Evolutionary conservation across 64 coral and sea anemone genomes (phyloP).

Genomic region (Montipora cactus): DNA sequence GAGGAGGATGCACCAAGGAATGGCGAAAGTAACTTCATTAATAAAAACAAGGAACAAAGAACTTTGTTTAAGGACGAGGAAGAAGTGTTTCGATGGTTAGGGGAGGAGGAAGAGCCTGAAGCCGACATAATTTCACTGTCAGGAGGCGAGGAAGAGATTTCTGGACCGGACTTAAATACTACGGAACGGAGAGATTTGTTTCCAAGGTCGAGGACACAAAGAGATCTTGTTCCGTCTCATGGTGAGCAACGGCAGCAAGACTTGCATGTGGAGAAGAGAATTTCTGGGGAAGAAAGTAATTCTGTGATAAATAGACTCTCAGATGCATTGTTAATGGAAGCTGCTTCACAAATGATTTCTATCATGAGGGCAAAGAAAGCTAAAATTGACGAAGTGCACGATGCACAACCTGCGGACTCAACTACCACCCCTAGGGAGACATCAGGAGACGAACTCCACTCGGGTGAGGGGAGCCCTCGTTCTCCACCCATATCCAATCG

Average conservation of each 20-base stretch:
- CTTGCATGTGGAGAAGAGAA: neutral
- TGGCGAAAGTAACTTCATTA: neutral
- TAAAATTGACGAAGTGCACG: neutral
- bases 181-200: neutral
- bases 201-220: neutral
- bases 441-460: slow-evolving; percentile 36
- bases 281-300: slow-evolving; percentile 1
- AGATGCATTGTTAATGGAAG: slow-evolving; percentile 80
- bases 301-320: slow-evolving; percentile 67
- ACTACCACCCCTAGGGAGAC: neutral
- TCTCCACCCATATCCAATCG: slow-evolving; percentile 56
- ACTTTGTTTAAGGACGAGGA: neutral
- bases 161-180: slow-evolving; percentile 48
- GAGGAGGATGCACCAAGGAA: slow-evolving; percentile 16
- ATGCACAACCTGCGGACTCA: neutral
- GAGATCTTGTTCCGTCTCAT: slow-evolving; percentile 20
- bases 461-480: slow-evolving; percentile 63
- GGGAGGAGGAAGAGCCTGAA: slow-evolving; percentile 67
- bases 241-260: slow-evolving; percentile 10
- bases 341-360: slow-evolving; percentile 84
- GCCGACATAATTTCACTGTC: slow-evolving; percentile 67
- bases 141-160: slow-evolving; percentile 48
- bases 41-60: neutral
- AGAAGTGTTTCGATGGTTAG: slow-evolving; percentile 31
- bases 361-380: slow-evolving; percentile 61